A percentile compares a stretch with the other conserved stretches of the same genome.
phyloP scores from a whole-genome alignment of 92 coral and sea anemone genomes.

The Umimayanthus chanpuru region DNA sequence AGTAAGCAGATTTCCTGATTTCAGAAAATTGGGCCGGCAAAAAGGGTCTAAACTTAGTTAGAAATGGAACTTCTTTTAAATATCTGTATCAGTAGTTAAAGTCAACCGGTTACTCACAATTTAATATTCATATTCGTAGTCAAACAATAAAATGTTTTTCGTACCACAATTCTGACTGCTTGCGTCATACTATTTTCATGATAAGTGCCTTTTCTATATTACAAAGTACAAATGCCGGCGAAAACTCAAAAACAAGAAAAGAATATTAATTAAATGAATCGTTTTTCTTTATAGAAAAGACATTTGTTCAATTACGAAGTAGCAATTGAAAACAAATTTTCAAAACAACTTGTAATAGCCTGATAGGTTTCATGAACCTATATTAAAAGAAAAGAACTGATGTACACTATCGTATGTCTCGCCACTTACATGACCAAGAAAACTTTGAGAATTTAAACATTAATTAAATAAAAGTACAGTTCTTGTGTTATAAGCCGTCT shows the following conservation, averaged over 20 bases:
- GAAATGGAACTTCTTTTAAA: not conserved
- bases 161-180: not conserved
- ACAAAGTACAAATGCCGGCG: not conserved
- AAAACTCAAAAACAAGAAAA: not conserved
- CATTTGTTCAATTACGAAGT: not conserved
- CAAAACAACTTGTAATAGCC: not conserved
- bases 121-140: not conserved
- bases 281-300: not conserved
- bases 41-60: not conserved
- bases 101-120: not conserved
- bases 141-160: not conserved
- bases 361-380: not conserved
- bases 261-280: not conserved
- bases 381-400: too few species aligned
- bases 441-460: too few species aligned
- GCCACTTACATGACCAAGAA: too few species aligned
- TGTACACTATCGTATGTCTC: too few species aligned
- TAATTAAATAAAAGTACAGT: too few species aligned
- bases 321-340: not conserved
- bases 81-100: not conserved
- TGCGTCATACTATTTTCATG: conserved; percentile 29
- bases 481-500: too few species aligned
- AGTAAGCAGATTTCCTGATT: not conserved
- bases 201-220: not conserved
- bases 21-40: not conserved